Evolutionary conservation across 2,888 invertebrate species (phyloP).

Genomic region (Caenorhabditis doughertyi): DNA sequence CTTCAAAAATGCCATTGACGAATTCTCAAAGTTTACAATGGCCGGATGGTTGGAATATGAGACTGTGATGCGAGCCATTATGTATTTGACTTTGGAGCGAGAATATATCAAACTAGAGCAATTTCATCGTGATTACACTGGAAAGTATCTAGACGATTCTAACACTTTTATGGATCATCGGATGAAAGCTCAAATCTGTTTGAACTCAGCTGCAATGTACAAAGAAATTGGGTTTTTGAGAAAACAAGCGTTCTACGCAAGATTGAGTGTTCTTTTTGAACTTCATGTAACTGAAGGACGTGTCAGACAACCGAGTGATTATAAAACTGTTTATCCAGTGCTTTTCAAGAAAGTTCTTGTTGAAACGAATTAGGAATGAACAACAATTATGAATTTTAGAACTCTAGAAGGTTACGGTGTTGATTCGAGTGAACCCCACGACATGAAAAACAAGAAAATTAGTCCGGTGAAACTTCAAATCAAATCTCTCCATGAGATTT

Average conservation of each 20-base stretch:
- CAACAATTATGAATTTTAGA: slow-evolving; percentile 88
- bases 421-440: slow-evolving; percentile 83
- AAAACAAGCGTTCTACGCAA: slow-evolving; percentile 95
- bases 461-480: slow-evolving; percentile 86
- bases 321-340: slow-evolving; percentile 73
- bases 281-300: slow-evolving; percentile 77
- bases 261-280: slow-evolving; percentile 89
- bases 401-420: slow-evolving; percentile 94
- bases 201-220: slow-evolving; percentile 79
- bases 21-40: slow-evolving; percentile 80
- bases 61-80: slow-evolving; percentile 79
- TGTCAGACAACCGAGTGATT: slow-evolving; percentile 73
- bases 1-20: slow-evolving; percentile 79
- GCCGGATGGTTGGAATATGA: slow-evolving; percentile 81
- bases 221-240: slow-evolving; percentile 88
- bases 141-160: slow-evolving; percentile 81
- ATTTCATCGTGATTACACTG: slow-evolving; percentile 81
- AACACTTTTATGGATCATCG: slow-evolving; percentile 79
- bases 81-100: slow-evolving; percentile 71
- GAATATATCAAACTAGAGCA: slow-evolving; percentile 78
- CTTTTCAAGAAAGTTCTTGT: slow-evolving; percentile 64
- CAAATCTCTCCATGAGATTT: slow-evolving; percentile 92
- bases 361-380: not conserved
- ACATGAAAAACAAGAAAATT: slow-evolving; percentile 83
- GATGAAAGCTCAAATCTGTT: slow-evolving; percentile 79